Evolutionary conservation across 2,888 invertebrate genomes (phyloP).

Genomic region (Pachycephus smyrnensis): DNA sequence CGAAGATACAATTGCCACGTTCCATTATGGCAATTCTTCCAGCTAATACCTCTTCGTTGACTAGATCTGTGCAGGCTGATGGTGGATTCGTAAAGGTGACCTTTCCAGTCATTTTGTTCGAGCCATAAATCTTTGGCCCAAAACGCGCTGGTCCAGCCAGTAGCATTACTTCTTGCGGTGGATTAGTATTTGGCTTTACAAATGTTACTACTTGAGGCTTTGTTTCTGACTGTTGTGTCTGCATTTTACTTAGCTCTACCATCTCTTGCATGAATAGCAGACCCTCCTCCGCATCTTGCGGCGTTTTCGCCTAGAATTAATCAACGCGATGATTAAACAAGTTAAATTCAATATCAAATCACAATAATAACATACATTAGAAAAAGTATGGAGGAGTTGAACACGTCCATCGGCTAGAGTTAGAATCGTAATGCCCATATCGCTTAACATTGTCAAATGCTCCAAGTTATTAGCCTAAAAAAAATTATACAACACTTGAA

Average conservation of each 20-base stretch:
- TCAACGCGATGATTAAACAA: slow-evolving; percentile 14
- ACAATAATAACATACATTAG: slow-evolving; percentile 75
- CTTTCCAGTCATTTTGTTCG: slow-evolving; percentile 74
- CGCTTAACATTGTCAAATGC: slow-evolving; percentile 86
- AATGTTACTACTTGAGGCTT: slow-evolving; percentile 71
- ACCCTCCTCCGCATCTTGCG: slow-evolving; percentile 92
- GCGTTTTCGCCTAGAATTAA: slow-evolving; percentile 79
- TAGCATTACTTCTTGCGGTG: slow-evolving; percentile 65
- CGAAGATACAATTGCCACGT: slow-evolving; percentile 95
- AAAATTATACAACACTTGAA: slow-evolving; percentile 27
- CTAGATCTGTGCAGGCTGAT: slow-evolving; percentile 75
- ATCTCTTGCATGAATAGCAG: slow-evolving; percentile 97
- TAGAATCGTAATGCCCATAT: slow-evolving; percentile 95
- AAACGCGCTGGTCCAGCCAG: slow-evolving; percentile 93
- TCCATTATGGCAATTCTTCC: slow-evolving; percentile 88
- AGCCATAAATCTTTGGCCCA: slow-evolving; percentile 78
- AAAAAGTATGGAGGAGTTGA: slow-evolving; percentile 90
- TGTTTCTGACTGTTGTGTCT: slow-evolving; percentile 72
- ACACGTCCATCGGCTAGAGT: slow-evolving; percentile 91
- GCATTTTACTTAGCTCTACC: slow-evolving; percentile 86
- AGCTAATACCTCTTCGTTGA: slow-evolving; percentile 71
- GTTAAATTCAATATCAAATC: slow-evolving; percentile 8
- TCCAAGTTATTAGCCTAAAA: slow-evolving; percentile 84
- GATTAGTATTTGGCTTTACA: slow-evolving; percentile 61
- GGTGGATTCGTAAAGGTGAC: slow-evolving; percentile 77